phyloP scores from a whole-genome alignment of 2,888 invertebrate species.

The Orthosia cruda region DNA sequence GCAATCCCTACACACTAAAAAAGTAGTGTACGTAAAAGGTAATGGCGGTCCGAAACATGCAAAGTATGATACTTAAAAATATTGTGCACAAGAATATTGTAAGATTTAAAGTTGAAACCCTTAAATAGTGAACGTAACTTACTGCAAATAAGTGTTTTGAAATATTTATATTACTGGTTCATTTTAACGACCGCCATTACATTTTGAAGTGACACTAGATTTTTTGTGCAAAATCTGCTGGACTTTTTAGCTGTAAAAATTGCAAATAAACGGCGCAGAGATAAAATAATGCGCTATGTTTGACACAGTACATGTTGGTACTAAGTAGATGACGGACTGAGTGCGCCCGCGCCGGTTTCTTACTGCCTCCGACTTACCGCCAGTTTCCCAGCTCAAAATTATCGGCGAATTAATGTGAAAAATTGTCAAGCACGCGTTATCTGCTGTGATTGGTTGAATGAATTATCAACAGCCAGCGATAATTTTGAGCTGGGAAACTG shows the following conservation, averaged over 20 bases:
- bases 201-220: constrained; percentile 1
- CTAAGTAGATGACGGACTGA: constrained; percentile 65
- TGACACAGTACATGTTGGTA: constrained; percentile 80
- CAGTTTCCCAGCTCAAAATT: too few relatives aligned
- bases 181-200: constrained; percentile 53
- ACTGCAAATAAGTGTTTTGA: constrained; percentile 50
- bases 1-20: constrained; percentile 58
- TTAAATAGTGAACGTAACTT: constrained; percentile 59
- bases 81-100: constrained; percentile 60
- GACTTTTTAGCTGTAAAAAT: constrained; percentile 47
- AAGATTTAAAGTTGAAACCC: constrained; percentile 48
- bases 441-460: too few relatives aligned
- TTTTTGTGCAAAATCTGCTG: neutral
- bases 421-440: too few relatives aligned
- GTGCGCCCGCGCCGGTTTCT: constrained; percentile 4
- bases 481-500: too few relatives aligned
- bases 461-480: too few relatives aligned
- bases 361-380: constrained; percentile 8
- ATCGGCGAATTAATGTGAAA: too few relatives aligned
- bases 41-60: constrained; percentile 37
- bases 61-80: constrained; percentile 49
- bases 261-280: constrained; percentile 68
- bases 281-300: constrained; percentile 79
- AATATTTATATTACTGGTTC: constrained; percentile 50
- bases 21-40: constrained; percentile 9